Evolutionary conservation across 2,113 vertebrate genomes (phyloP), one percentile per base, ranked within the genome.

Genomic region (Macheiramphus alcinus): DNA sequence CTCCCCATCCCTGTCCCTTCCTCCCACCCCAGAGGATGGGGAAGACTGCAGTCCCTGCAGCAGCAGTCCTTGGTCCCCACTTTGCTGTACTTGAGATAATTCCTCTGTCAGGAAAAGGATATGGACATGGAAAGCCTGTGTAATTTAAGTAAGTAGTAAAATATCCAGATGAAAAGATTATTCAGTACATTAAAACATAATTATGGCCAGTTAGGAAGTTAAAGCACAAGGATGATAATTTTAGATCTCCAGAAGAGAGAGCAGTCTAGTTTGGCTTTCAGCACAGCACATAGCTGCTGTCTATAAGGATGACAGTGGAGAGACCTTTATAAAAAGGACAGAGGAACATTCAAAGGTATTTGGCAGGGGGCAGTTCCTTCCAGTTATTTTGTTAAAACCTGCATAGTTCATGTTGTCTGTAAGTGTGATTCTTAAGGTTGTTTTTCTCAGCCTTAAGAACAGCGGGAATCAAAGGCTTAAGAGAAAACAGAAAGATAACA

Each of bases 141-240:
- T 88, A 71, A 94, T 80, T 86, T 71, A 85, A 82, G 68, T 25
- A 62, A 80, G 78, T 34, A 85, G 53, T 86, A 96, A 96, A 96
- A 75, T 38, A 71, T 48, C 45, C 86, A 90, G 73, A 83, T 86
- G 56, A 96, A 80, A 95, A 93, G 87, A 97, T 95, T 88, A 93
- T 59, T 90, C 70, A 80, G 43, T 73, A 66, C 42, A 67, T 88
- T 86, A 94, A 94, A 92, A 91, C 34, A 72, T 47, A 85, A 78
- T 95, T 93, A 91, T 11, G 45, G 82, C 59, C 83, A 86, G 56
- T 71, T 80, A 78, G 70, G 68, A 95, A 79, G 80, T 86, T 91
- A 96, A 96, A 94, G 58, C 67, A 50, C 58, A 58, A 45, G 50
- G 62, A 71, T 82, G 90, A 90, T 88, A 61, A 91, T 73, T 94